Conservation (phyloP, 2,113 vertebrate genomes). For the Copsychus sechellarum region DNA sequence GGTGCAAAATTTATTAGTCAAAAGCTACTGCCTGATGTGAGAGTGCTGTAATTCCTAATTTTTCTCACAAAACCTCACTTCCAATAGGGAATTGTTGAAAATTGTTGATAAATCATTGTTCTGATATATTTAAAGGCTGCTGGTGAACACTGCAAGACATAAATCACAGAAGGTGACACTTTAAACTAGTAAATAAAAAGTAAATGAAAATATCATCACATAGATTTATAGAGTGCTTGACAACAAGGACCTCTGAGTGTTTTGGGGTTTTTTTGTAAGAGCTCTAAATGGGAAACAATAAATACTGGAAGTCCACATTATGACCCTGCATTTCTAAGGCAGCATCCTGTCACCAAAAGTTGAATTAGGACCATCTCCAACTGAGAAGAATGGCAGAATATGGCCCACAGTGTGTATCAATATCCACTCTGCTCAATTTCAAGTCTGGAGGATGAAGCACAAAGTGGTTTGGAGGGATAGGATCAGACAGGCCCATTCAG, state of each 20-base stretch:
- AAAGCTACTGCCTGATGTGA: neutral
- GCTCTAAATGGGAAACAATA: neutral
- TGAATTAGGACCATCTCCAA: neutral
- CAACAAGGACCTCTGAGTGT: neutral
- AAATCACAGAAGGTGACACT: slow-evolving; percentile 18
- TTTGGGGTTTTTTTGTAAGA: neutral
- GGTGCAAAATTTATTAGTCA: slow-evolving; percentile 10
- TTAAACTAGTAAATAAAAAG: slow-evolving; percentile 51
- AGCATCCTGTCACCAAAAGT: neutral
- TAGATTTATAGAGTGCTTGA: slow-evolving; percentile 19
- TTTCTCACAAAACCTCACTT: slow-evolving; percentile 14
- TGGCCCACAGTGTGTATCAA: neutral
- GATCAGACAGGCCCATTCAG: neutral
- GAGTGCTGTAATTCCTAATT: neutral
- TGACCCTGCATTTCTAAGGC: neutral
- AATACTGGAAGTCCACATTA: neutral
- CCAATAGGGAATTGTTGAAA: neutral
- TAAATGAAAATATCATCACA: slow-evolving; percentile 38
- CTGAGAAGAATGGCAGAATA: neutral
- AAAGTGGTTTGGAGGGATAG: neutral
- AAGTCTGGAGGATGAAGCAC: neutral
- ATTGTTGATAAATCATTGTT: slow-evolving; percentile 11
- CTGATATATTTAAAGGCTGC: slow-evolving; percentile 46
- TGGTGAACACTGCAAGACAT: slow-evolving; percentile 12
- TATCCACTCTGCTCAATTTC: neutral